Evolutionary conservation across 1,140 invertebrate genomes (phyloP), one percentile per base, ranked within the genome.

Genomic region (Paracyclopina nana): DNA sequence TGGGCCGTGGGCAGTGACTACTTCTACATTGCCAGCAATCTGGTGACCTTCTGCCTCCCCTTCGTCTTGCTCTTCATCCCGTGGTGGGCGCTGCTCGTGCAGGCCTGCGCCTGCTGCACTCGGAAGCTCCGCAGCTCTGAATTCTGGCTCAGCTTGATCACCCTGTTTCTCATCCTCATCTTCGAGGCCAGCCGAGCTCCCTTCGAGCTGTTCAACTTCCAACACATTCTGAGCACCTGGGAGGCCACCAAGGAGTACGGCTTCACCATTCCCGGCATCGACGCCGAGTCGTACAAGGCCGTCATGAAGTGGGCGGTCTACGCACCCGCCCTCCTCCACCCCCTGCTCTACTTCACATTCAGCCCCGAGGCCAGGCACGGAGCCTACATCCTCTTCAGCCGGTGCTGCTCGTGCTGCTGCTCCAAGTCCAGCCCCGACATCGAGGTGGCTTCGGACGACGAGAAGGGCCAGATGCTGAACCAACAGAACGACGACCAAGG

Each of bases 261-360:
- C 9, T 40, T 40, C 38, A 22, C 43, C 38, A 14, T 26, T 18
- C 31, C 31, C 12, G 14, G 14, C 31, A 20, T 52, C 12, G 26
- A 46, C 38, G 27, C 18, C 5, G 38, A 52, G 40, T 22, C 31
- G 20, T 52, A 52, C 38, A 16, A 20, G n/a, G 50, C 38, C 11
- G 30, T 52, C 16, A 52, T 52, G 50, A 52, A 52, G 27, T 52
- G 50, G 50, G 50, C 50, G 6, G 38, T 52, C 18, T 52, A 44
- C 40, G 50, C 50, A 2, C 50, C 50, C 6, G 24, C 50, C 11
- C 18, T 38, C 4, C 12, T 52, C 9, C 50, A 52, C 50, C 50
- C 50, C 4, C 16, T 52, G 11, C 31, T 52, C 31, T 52, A 52
- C 50, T 52, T 52, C n/a, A 16, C 27, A 18, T 44, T 52, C 38